Evolutionary conservation across 1,140 invertebrate genomes (phyloP).

Genomic region (Octopus bimaculoides): DNA sequence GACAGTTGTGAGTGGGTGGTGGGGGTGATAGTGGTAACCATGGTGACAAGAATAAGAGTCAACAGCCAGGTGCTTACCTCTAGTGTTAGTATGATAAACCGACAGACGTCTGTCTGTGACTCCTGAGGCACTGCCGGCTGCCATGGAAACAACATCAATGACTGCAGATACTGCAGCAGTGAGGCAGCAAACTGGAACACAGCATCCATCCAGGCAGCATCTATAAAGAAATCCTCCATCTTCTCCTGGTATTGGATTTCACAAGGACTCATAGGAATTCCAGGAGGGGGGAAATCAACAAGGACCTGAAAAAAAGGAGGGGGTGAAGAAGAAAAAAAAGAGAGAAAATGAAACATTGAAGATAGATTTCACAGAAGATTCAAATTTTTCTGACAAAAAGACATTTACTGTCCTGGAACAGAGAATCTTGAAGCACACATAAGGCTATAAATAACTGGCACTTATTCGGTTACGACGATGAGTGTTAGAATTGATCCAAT

Average conservation of each 20-base stretch:
- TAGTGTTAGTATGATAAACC: constrained; percentile 65
- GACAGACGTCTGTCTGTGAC: constrained; percentile 61
- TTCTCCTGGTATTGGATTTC: constrained; percentile 60
- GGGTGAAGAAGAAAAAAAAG: too few relatives aligned
- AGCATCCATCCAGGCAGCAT: constrained; percentile 59
- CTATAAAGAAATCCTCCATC: constrained; percentile 62
- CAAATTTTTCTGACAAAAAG: too few relatives aligned
- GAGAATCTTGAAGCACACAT: too few relatives aligned
- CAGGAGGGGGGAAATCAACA: constrained; percentile 1
- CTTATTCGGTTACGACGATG: too few relatives aligned
- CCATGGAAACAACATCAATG: constrained; percentile 49
- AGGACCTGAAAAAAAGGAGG: neutral
- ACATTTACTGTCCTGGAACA: too few relatives aligned
- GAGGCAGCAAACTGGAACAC: constrained; percentile 63
- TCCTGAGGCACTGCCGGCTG: constrained; percentile 57
- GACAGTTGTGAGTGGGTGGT: too few relatives aligned
- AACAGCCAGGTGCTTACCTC: constrained; percentile 57
- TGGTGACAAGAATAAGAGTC: neutral
- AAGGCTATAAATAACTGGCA: too few relatives aligned
- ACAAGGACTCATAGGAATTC: constrained; percentile 29
- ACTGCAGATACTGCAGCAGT: constrained; percentile 58
- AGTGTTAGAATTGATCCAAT: too few relatives aligned
- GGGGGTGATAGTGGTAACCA: too few relatives aligned
- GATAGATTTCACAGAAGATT: too few relatives aligned
- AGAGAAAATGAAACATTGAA: too few relatives aligned